These are phyloP conservation scores for Euwallacea fornicatus DNA, from an alignment of 1,140 invertebrate genomes.

Conservation along the genomic window DNA sequence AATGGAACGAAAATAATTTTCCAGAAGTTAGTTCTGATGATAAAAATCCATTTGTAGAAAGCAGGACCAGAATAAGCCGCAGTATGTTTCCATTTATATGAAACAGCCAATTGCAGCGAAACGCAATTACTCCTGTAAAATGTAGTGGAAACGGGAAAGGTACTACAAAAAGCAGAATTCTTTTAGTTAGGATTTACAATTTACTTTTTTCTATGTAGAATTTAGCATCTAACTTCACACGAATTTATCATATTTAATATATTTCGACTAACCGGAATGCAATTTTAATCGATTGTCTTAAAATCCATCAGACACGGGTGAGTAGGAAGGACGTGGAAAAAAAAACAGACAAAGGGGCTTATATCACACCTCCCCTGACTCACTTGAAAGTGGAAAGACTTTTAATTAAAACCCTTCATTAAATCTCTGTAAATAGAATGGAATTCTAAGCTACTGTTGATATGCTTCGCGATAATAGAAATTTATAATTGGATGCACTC, in stretches of 20 bases:
- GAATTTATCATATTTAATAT: no score
- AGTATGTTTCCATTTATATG: constrained; percentile 20
- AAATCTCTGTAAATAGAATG: constrained; percentile 34
- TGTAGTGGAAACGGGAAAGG: constrained; percentile 9
- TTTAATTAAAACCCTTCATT: constrained; percentile 31
- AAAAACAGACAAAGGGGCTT: not conserved
- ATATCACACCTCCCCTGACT: constrained; percentile 14
- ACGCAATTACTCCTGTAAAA: constrained; percentile 25
- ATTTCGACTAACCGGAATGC: no score
- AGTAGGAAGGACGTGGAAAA: not conserved
- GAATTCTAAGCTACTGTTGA: constrained; percentile 33
- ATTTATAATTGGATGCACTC: constrained; percentile 33
- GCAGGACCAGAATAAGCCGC: constrained; percentile 11
- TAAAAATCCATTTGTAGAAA: constrained; percentile 18
- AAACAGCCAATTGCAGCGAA: constrained; percentile 26
- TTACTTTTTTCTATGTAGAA: no score
- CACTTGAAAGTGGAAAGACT: constrained; percentile 19
- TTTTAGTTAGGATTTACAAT: no score
- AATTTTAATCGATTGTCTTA: no score
- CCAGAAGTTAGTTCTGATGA: constrained; percentile 9
- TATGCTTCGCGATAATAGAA: constrained; percentile 30
- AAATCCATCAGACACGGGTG: no score
- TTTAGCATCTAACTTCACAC: no score
- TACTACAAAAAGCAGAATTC: not conserved
- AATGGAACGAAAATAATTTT: constrained; percentile 21